These are phyloP conservation scores for Porites lobata DNA, from an alignment of 92 coral and sea anemone species.

Conservation along the genomic window DNA sequence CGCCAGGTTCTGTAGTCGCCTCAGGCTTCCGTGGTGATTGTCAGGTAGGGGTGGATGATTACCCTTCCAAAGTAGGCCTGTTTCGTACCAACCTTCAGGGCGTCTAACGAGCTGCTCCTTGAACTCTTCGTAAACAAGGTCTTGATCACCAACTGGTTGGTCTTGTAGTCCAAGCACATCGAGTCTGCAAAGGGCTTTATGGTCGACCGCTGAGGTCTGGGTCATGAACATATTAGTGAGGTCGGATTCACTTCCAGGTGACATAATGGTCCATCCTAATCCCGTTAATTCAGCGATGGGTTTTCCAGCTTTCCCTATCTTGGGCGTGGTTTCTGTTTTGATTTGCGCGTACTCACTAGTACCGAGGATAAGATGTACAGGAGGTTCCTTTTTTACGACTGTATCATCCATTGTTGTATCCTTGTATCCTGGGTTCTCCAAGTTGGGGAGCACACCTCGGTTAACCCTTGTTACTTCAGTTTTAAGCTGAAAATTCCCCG, in stretches of 20 bases:
- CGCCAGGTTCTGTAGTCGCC: slow-evolving; percentile 56
- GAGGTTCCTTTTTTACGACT: slow-evolving; percentile 34
- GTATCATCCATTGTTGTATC: slow-evolving; percentile 43
- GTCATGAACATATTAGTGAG: slow-evolving; percentile 27
- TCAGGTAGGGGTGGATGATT: slow-evolving; percentile 54
- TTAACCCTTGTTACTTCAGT: slow-evolving; percentile 25
- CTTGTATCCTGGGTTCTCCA: slow-evolving; percentile 42
- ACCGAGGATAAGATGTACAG: slow-evolving; percentile 51
- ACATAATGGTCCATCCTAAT: slow-evolving; percentile 65
- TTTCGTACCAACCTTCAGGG: slow-evolving; percentile 69
- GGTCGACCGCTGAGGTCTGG: slow-evolving; percentile 40
- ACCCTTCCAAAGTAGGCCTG: slow-evolving; percentile 65
- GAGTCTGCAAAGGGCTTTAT: slow-evolving; percentile 57
- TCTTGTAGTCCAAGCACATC: slow-evolving; percentile 64
- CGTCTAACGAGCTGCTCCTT: slow-evolving; percentile 53
- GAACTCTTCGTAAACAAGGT: slow-evolving; percentile 58
- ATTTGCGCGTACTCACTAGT: slow-evolving; percentile 18
- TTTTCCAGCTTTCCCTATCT: slow-evolving; percentile 44
- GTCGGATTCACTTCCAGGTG: slow-evolving; percentile 63
- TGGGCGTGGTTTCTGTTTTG: slow-evolving; percentile 33
- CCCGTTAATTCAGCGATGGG: slow-evolving; percentile 52
- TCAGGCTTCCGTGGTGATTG: slow-evolving; percentile 56
- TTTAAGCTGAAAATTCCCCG: slow-evolving; percentile 3
- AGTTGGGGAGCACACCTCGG: slow-evolving; percentile 12
- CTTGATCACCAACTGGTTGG: slow-evolving; percentile 58